phyloP scores from a whole-genome alignment of 2,113 vertebrate genomes.

The Oenanthe oenanthe region DNA sequence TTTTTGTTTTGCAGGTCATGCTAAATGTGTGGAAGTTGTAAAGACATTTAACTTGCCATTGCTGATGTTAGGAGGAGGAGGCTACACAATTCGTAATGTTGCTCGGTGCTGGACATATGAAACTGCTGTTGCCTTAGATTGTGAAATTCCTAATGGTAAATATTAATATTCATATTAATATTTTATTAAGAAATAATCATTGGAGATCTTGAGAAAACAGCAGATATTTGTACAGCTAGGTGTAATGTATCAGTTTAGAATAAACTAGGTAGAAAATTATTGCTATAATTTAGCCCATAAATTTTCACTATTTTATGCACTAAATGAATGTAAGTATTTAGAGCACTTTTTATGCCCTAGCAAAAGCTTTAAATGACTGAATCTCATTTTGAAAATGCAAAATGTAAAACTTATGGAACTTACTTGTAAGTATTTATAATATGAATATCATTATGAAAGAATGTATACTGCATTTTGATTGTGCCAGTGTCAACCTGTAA shows the following conservation, averaged over 20 bases:
- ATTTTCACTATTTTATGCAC: background rate
- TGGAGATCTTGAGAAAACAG: background rate
- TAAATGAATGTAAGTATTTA: background rate
- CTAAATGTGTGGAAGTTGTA: constrained; percentile 86
- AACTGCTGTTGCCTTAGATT: constrained; percentile 85
- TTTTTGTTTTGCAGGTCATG: constrained; percentile 77
- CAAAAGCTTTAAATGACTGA: background rate
- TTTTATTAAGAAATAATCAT: background rate
- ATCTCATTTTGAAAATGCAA: background rate
- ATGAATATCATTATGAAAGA: background rate
- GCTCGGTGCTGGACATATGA: constrained; percentile 87
- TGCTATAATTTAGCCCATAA: background rate
- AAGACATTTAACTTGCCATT: constrained; percentile 85
- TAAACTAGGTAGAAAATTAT: background rate
- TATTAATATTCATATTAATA: background rate
- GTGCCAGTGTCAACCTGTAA: background rate
- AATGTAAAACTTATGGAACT: background rate
- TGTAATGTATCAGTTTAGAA: background rate
- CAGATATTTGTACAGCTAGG: background rate
- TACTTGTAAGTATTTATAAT: background rate
- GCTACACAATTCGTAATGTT: constrained; percentile 85
- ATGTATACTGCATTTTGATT: background rate
- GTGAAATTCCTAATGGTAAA: constrained; percentile 85
- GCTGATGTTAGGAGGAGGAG: constrained; percentile 85
- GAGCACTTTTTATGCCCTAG: background rate